A percentile compares a stretch with the other conserved stretches of the same genome.
phyloP scores from a whole-genome alignment of 2,888 invertebrate genomes.

The Julus scandinavius region DNA sequence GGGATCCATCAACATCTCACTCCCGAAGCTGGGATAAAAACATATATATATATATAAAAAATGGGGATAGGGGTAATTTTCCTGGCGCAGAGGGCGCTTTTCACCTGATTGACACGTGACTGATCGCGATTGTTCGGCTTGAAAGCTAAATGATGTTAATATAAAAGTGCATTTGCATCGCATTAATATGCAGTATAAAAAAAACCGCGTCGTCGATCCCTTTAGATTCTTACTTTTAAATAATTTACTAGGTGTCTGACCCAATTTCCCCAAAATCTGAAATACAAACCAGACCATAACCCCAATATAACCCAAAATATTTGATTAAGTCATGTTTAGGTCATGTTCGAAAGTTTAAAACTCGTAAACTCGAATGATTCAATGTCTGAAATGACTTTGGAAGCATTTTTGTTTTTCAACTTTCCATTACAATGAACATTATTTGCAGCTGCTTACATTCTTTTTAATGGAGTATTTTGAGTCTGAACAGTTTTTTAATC shows the following conservation, averaged over 20 bases:
- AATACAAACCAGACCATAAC: not conserved
- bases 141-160: not conserved
- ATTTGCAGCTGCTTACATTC: no score
- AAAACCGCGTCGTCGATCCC: not conserved
- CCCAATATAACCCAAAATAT: no score
- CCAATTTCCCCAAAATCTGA: not conserved
- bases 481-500: no score
- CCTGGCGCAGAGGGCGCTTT: not conserved
- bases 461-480: no score
- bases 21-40: not conserved
- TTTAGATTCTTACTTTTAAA: not conserved
- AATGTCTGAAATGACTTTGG: not conserved
- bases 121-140: constrained; percentile 10
- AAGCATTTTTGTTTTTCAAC: no score
- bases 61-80: constrained; percentile 4
- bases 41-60: not conserved
- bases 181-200: not conserved
- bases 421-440: no score
- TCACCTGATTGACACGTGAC: constrained; percentile 45
- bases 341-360: no score
- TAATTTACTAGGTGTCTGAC: not conserved
- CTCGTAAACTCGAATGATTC: not conserved
- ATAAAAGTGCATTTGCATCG: constrained; percentile 1
- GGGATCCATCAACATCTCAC: constrained; percentile 13
- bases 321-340: no score